Conservation (phyloP, 2,888 invertebrate genomes). For the Meta bourneti region DNA sequence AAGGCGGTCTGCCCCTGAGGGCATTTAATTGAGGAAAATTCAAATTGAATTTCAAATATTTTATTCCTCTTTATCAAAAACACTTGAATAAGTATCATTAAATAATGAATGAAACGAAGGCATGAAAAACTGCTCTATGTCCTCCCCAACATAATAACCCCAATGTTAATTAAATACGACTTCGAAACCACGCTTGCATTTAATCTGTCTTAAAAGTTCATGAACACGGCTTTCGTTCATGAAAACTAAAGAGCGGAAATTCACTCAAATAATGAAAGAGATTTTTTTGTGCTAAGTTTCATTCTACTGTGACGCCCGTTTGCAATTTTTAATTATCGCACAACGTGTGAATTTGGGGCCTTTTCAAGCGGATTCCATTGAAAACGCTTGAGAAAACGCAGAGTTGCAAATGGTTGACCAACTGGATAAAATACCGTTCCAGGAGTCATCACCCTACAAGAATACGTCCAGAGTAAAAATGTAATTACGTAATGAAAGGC, state of each 20-base stretch:
- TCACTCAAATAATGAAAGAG: not conserved
- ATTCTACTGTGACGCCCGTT: not conserved
- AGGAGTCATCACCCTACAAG: not conserved
- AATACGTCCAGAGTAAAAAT: not conserved
- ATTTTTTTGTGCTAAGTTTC: not conserved
- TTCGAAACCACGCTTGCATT: no score
- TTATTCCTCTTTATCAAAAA: no score
- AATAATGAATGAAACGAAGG: no score
- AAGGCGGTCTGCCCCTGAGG: no score
- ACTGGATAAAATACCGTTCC: not conserved
- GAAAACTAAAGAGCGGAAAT: not conserved
- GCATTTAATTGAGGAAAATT: no score
- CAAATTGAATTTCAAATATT: no score
- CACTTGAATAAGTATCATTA: no score
- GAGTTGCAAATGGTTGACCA: slow-evolving; percentile 34
- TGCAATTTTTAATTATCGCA: not conserved
- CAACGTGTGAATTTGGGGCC: not conserved
- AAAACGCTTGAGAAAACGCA: slow-evolving; percentile 6
- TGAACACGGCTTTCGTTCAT: not conserved
- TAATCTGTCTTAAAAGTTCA: no score
- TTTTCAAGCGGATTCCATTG: not conserved
- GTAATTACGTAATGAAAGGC: slow-evolving; percentile 56
- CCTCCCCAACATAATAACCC: no score
- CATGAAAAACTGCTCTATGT: no score
- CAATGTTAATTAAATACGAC: no score